Base-by-base conservation (phyloP, 2,113 vertebrate genomes). In the Labeo catla region DNA sequence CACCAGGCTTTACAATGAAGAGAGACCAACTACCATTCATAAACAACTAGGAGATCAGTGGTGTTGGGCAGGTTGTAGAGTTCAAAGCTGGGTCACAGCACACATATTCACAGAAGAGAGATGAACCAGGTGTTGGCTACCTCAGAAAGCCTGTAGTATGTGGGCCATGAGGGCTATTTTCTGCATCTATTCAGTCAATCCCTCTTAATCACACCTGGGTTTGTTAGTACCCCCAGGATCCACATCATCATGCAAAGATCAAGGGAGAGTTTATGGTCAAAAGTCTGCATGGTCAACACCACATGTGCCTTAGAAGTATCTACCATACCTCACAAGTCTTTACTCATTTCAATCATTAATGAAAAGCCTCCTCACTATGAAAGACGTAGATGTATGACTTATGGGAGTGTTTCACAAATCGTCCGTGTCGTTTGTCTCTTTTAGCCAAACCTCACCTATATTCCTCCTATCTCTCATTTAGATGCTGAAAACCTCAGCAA, bases 121-220 rank as follows among this genome's bases (percentile, higher is more conserved):
- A 93, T 94, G 91, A 94, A 95, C 93, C 92, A 91, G 86, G 82
- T 87, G 88, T 89, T 87, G 92, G 91, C 92, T 92, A 90, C 89
- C 88, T 91, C 84, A 86, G 65, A 92, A 93, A 90, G 52, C 85
- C 88, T 81, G 83, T 92, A 88, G 85, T 81, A 91, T 93, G 92
- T 90, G 91, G 92, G 93, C 89, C 87, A 92, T 93, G 88, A 77
- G 91, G 94, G 93, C 84, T 83, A 85, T 82, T 90, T 92, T 85
- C 76, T 49, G 74, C 83, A 83, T 82, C 59, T 77, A 78, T 81
- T 84, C 76, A 86, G 57, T 61, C 76, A 76, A 57, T 76, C 91
- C 70, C 88, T 84, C 80, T 83, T 87, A 54, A 86, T 89, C 89
- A 87, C 63, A 87, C 91, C 91, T 91, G 93, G 91, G 43, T 86